These are phyloP conservation scores for Dipodomys spectabilis DNA, from an alignment of 2,113 vertebrate genomes.

Conservation along the genomic window DNA sequence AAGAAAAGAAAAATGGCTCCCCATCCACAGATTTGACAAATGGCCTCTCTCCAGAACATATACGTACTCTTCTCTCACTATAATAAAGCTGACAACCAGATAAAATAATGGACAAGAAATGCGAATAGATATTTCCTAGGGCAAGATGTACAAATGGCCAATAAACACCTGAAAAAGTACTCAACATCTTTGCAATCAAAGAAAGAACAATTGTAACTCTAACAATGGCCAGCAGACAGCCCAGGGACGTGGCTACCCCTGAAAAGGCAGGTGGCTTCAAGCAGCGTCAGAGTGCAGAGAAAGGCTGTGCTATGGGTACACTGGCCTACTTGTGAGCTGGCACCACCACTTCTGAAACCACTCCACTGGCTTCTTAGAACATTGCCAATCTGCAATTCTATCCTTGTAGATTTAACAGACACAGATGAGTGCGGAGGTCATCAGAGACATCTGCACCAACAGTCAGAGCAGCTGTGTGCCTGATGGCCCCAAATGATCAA, in stretches of 20 bases:
- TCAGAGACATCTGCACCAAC: background rate
- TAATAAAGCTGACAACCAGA: background rate
- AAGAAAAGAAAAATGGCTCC: background rate
- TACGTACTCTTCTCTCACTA: background rate
- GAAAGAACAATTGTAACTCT: background rate
- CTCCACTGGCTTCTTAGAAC: background rate
- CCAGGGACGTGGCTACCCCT: background rate
- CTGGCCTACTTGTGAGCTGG: background rate
- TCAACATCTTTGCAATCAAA: background rate
- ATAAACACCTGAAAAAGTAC: background rate
- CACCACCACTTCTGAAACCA: background rate
- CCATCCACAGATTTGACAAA: background rate
- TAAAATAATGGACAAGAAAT: background rate
- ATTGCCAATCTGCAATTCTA: background rate
- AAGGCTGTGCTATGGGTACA: too few relatives aligned
- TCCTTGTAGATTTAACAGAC: background rate
- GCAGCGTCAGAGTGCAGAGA: too few relatives aligned
- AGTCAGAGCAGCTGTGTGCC: background rate
- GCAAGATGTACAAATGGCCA: background rate
- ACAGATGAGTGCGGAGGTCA: too few relatives aligned
- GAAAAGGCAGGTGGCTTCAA: too few relatives aligned
- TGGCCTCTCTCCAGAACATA: background rate
- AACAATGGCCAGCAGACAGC: background rate
- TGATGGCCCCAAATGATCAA: background rate
- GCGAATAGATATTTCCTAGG: background rate